Conservation (phyloP, 2,113 vertebrate species). For the pig (Sus scrofa) region DNA sequence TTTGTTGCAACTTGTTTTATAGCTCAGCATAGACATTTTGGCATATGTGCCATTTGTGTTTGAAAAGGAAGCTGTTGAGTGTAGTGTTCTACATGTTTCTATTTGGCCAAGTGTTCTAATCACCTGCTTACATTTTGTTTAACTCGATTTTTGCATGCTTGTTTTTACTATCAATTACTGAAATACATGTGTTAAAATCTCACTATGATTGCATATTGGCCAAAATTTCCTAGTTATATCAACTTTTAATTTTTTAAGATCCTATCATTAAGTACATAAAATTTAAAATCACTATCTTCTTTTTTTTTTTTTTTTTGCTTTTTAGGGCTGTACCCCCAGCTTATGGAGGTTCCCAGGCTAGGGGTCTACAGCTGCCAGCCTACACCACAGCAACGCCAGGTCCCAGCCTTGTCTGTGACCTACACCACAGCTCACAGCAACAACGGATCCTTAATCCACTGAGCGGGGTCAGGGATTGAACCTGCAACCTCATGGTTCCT, state of each 20-base stretch:
- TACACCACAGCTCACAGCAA: too few relatives aligned
- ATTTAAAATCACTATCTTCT: background rate
- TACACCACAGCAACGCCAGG: too few relatives aligned
- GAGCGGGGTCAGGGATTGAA: too few relatives aligned
- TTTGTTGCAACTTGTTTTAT: background rate
- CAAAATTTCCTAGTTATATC: background rate
- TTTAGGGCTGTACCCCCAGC: too few relatives aligned
- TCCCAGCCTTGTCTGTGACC: too few relatives aligned
- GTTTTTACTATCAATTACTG: background rate
- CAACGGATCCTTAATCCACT: too few relatives aligned
- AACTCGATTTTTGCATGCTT: background rate
- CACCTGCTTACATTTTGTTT: background rate
- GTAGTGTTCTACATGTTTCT: background rate
- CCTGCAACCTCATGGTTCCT: too few relatives aligned
- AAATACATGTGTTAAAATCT: constrained; percentile 7
- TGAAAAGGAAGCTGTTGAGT: background rate
- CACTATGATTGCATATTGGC: background rate
- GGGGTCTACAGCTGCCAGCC: too few relatives aligned
- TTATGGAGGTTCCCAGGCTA: too few relatives aligned
- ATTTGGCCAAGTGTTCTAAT: background rate
- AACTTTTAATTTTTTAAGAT: constrained; percentile 44
- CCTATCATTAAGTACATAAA: background rate
- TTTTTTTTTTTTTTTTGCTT: too few relatives aligned
- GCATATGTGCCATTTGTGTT: background rate
- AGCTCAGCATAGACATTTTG: background rate